Base-by-base conservation (phyloP, 1,140 invertebrate genomes). In the Anthonomus grandis region DNA sequence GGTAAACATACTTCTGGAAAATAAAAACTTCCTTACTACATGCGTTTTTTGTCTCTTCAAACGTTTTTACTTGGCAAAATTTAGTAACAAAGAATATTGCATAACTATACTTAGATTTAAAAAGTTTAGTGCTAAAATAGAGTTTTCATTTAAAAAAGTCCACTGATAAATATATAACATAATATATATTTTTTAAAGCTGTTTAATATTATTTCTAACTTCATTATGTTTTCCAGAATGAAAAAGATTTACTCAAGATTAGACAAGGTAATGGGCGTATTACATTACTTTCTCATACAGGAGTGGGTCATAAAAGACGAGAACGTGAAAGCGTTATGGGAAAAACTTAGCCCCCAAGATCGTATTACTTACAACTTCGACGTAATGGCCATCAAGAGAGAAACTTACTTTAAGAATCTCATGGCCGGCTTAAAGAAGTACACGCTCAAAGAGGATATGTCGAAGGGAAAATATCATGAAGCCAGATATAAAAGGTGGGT, bases 381-480 rank as follows among this genome's bases (percentile, higher is more conserved):
- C 49, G 25, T 63, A 10, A 47, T 41, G 19, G 25, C 45, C 18
- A 53, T 63, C 6, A 31, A 63, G 19, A 12, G 45, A 3, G 27
- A 63, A 21, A 39, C 13, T 18, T 63, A 63, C 24, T 39, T 59
- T 13, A 49, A 24, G 8, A 63, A 57, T 31, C 38, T 63, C 2
- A 46, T 59, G 37, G 36, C 49, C 2, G 57, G 61, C 5, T 42
- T 63, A 24, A 63, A 63, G 19, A 60, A 59, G 31, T 63, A 59
- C 27, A 57, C 54, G 4, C 45, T 63, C 10, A 63, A 63, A 44
- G 61, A 63, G 41, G 61, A 63, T 48, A 63, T 63, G 53, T 36
- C 57, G 5, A 59, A 59, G 49, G 12, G 37, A 4, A 25, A 59
- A 38, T 42, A 48, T 17, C 61, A 63, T 31, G 53, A 41, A 38